Percentiles rank a stretch among this genome's conserved stretches.
Conservation (phyloP, 2,113 vertebrate species). For the Lethenteron reissneri region DNA sequence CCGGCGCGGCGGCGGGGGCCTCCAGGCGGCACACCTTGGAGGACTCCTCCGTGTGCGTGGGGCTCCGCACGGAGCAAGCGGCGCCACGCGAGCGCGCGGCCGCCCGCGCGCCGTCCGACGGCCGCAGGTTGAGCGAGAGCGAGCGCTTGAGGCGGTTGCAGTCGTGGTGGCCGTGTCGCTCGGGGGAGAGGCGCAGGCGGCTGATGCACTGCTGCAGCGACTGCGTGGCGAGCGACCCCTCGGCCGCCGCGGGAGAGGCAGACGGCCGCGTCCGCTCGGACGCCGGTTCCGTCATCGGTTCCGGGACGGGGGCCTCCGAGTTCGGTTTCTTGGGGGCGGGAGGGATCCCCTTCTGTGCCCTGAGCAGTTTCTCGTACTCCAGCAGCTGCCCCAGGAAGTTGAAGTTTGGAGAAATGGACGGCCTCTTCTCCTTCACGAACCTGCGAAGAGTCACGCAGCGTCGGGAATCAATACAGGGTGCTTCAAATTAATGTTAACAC, state of each 20-base stretch:
- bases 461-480: too few species aligned
- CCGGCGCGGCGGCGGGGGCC: too few species aligned
- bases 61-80: too few species aligned
- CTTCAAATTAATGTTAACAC: too few species aligned
- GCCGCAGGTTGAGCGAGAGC: constrained; percentile 75
- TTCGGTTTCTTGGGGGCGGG: constrained; percentile 16
- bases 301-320: constrained; percentile 13
- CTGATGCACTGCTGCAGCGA: constrained; percentile 36
- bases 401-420: constrained; percentile 48
- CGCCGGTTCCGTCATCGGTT: constrained; percentile 20
- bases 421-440: constrained; percentile 48
- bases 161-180: constrained; percentile 32
- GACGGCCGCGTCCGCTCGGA: constrained; percentile 9
- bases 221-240: constrained; percentile 21
- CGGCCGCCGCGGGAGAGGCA: not conserved
- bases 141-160: constrained; percentile 53
- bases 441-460: constrained; percentile 13
- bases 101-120: constrained; percentile 7
- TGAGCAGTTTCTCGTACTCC: constrained; percentile 85
- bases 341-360: constrained; percentile 21
- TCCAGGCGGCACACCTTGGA: too few species aligned
- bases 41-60: too few species aligned
- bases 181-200: constrained; percentile 32
- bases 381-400: constrained; percentile 49
- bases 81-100: too few species aligned